Base-by-base conservation (phyloP, 2,888 invertebrate species). In the Amblyteles armatorius region DNA sequence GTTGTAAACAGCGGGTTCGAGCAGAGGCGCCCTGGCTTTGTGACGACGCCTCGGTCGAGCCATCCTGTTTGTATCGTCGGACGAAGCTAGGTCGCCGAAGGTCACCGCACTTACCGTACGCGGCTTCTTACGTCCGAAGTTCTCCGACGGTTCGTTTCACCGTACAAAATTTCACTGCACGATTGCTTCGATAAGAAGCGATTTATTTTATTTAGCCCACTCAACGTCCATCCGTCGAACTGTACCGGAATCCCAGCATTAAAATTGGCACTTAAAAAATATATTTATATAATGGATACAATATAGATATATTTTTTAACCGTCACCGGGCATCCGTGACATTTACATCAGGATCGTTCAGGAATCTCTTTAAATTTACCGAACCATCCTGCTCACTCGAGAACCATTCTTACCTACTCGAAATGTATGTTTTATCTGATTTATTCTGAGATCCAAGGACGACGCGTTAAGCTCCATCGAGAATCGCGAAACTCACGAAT, bases 381-480 rank as follows among this genome's bases (percentile, higher is more conserved):
- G 7, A 63, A 63, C 19, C 7, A 52, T 19, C 52, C 1, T 6
- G 52, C 9, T 19, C 5, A 7, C 7, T 5, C 19, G 19, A 52
- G 29, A 50, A n/a, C 22, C 57, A 13, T 44, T 36, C 55, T 72
- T 22, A 26, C 72, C 57, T 22, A 22, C 55, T 13, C 40, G 6
- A 71, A 71, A 44, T 44, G 50, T 55, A 40, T 55, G 57, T 57
- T 80, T 40, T 22, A 69, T 74, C 69, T 50, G 69, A 76, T 81
- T 81, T 81, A 81, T 81, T 81, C 63, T 76, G 60, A 81, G 81
- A 72, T 16, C 36, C 79, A 81, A 81, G 69, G 76, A 63, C 52
- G 26, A 26, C 52, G 26, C 52, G 33, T 3, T 7, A 29, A 9
- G 16, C 57, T 26, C 16, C 44, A 67, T 33, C 11, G 55, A 29